These are phyloP conservation scores for Mayetiola destructor DNA, from an alignment of 2,888 invertebrate genomes.

Conservation along the genomic window DNA sequence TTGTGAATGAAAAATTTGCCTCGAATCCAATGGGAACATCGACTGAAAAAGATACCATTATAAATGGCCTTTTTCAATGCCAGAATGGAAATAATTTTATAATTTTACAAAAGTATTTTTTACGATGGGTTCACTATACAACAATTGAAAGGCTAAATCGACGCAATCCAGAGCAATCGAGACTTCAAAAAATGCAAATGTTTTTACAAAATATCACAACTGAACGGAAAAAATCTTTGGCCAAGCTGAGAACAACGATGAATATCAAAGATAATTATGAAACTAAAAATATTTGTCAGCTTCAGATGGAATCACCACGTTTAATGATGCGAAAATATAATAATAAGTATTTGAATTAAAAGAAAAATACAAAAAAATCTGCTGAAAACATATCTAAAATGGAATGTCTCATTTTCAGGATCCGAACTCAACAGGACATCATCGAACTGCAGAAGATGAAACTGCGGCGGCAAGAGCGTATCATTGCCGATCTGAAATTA, in stretches of 20 bases:
- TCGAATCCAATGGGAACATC: no score
- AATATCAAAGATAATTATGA: neutral
- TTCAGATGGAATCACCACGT: neutral
- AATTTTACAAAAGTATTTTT: conserved; percentile 25
- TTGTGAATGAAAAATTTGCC: conserved; percentile 1
- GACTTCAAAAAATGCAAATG: conserved; percentile 30
- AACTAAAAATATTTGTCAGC: neutral
- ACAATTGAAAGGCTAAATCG: conserved; percentile 31
- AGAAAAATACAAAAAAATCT: neutral
- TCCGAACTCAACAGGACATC: conserved; percentile 54
- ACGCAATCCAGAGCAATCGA: conserved; percentile 25
- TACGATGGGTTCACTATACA: conserved; percentile 32
- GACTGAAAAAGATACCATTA: conserved; percentile 27
- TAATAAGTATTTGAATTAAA: conserved; percentile 32
- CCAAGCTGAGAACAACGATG: neutral
- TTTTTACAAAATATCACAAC: conserved; percentile 31
- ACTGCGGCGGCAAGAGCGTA: conserved; percentile 52
- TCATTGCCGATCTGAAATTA: conserved; percentile 58
- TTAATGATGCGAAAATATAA: conserved; percentile 27
- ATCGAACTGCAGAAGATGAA: conserved; percentile 57
- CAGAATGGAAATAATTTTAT: conserved; percentile 16
- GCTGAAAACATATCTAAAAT: no score
- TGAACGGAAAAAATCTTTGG: conserved; percentile 23
- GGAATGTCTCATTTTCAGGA: conserved; percentile 32
- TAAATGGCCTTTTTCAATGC: conserved; percentile 26